These are phyloP conservation scores for Liolophura sinensis DNA, from an alignment of 1,140 invertebrate genomes.

Conservation along the genomic window DNA sequence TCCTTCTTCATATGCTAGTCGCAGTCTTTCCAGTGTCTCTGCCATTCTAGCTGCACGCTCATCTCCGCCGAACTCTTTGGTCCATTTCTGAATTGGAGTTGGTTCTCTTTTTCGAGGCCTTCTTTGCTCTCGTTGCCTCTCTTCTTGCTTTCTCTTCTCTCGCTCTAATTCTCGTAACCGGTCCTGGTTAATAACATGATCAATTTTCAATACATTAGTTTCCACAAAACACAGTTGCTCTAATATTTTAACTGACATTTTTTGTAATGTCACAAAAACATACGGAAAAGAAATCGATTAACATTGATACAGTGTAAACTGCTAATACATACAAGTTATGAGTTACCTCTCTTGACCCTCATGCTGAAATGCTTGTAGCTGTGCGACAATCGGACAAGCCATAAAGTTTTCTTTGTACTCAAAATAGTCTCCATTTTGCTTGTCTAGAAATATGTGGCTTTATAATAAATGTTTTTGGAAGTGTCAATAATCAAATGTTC, in stretches of 20 bases:
- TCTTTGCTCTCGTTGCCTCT: conserved; percentile 9
- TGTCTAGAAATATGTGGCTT: too few relatives aligned
- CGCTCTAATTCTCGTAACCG: conserved; percentile 4
- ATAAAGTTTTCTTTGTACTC: too few relatives aligned
- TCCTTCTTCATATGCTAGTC: conserved; percentile 28
- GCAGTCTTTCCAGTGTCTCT: conserved; percentile 31
- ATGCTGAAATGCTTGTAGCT: too few relatives aligned
- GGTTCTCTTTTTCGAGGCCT: conserved; percentile 9
- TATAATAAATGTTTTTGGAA: too few relatives aligned
- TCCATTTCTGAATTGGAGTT: conserved; percentile 22
- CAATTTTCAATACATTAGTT: neutral
- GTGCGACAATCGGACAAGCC: too few relatives aligned
- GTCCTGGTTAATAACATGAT: neutral
- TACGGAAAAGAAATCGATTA: too few relatives aligned
- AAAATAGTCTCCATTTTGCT: too few relatives aligned
- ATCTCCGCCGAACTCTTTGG: conserved; percentile 32
- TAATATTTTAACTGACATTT: neutral
- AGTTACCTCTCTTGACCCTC: too few relatives aligned
- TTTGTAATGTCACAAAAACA: too few relatives aligned
- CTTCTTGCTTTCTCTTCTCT: conserved; percentile 9
- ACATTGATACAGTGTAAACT: too few relatives aligned
- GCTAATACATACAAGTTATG: too few relatives aligned
- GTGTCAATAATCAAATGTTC: too few relatives aligned
- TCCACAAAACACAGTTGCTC: neutral
- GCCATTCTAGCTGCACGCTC: conserved; percentile 30